These are phyloP conservation scores for Cochlearius cochlearius DNA, from an alignment of 2,113 vertebrate species.

Conservation along the genomic window DNA sequence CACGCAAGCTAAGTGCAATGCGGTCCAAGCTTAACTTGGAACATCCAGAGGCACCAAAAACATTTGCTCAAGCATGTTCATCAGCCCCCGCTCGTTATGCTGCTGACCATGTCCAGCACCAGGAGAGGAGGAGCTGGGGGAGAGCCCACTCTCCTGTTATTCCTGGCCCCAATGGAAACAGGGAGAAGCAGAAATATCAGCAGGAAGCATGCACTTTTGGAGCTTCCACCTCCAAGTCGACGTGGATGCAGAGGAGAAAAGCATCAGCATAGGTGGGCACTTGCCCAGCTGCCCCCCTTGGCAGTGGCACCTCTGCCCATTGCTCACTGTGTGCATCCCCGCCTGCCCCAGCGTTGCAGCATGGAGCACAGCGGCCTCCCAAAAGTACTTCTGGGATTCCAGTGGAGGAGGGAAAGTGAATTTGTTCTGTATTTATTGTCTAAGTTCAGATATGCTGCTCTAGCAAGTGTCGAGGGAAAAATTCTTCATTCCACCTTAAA, in stretches of 20 bases:
- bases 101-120: neutral
- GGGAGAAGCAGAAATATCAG: neutral
- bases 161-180: neutral
- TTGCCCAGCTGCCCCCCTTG: neutral
- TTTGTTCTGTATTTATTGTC: neutral
- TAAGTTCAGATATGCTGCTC: neutral
- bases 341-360: rapidly evolving
- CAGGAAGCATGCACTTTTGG: neutral
- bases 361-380: rapidly evolving
- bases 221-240: neutral
- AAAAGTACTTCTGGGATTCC: neutral
- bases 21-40: neutral
- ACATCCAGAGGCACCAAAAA: neutral
- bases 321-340: neutral
- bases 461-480: neutral
- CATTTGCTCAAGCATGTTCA: neutral
- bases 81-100: neutral
- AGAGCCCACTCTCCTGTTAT: neutral
- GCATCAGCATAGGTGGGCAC: rapidly evolving
- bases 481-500: neutral
- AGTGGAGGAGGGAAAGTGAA: neutral
- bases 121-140: neutral
- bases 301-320: neutral
- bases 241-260: neutral
- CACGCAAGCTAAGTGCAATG: neutral